Evolutionary conservation across 2,888 invertebrate species (phyloP), one percentile per base, ranked within the genome.

Genomic region (Aphodius sticticus): DNA sequence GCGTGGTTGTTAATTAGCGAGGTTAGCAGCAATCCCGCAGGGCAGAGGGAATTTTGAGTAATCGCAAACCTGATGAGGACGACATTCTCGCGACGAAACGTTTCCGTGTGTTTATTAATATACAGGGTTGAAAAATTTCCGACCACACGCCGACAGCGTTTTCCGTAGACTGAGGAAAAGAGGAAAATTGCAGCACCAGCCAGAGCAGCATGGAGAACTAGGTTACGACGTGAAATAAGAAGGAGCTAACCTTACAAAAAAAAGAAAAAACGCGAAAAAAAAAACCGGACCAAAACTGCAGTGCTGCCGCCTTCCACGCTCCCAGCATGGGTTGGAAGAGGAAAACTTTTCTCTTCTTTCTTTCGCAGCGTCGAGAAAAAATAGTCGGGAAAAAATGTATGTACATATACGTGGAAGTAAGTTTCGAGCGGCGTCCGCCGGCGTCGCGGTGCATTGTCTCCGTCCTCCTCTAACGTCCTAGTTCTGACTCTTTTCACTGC

Each of bases 331-430:
- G 35, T 35, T 14, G 36, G 16, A 72, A 15, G 72, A 72, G 72
- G 72, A 72, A 26, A 72, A 72, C 26, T 72, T 35, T 26, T 15
- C 78, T 76, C 36, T 16, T 69, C 69, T 15, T 75, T 70, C 70
- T 76, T 26, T 69, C 70, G n/a, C 37, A 38, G 7, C 37, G 35
- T 78, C 38, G 72, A 76, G 80, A 81, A 81, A 82, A 83, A 82
- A 81, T 82, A 81, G 80, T 79, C 77, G 75, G 86, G 86, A 88
- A 88, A 88, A 89, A 89, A 88, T 88, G 87, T 88, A 89, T 89
- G 88, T 89, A 89, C 89, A 89, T 89, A 89, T 87, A 89, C 87
- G 89, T 86, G 88, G 89, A 89, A 89, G 87, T 87, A 86, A 89
- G 89, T 89, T 88, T 89, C 85, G 89, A 88, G 89, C 86, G 87